Conservation (phyloP, 1,140 invertebrate species). For the Heliconius hermathena region DNA sequence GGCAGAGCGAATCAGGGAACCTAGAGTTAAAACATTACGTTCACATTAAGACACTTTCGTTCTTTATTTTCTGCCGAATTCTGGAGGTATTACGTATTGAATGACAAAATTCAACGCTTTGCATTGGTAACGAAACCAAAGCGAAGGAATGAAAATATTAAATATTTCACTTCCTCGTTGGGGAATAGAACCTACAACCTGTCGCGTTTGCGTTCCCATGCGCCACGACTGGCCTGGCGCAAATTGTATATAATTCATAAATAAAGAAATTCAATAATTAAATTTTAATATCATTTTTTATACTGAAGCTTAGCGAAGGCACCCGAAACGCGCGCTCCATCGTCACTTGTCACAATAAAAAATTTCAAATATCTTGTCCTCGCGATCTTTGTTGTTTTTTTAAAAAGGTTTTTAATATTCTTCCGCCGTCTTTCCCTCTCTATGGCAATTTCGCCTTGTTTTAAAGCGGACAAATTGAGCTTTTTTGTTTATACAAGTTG, state of each 20-base stretch:
- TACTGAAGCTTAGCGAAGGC: not conserved
- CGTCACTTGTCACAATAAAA: constrained; percentile 70
- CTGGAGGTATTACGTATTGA: too few species aligned
- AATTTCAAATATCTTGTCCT: constrained; percentile 72
- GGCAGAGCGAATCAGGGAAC: too few species aligned
- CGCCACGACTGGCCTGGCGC: too few species aligned
- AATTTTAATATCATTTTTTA: not conserved
- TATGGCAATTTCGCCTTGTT: constrained; percentile 75
- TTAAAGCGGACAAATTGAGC: constrained; percentile 75
- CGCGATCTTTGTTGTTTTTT: constrained; percentile 64
- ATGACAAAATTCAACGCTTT: too few species aligned
- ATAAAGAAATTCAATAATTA: not conserved
- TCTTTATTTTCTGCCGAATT: too few species aligned
- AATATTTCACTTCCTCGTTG: too few species aligned
- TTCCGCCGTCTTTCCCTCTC: constrained; percentile 65
- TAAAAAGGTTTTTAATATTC: constrained; percentile 80
- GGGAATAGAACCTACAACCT: too few species aligned
- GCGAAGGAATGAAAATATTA: too few species aligned
- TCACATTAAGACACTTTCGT: too few species aligned
- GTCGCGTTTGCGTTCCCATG: too few species aligned
- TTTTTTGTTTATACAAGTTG: constrained; percentile 80
- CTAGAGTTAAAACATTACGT: too few species aligned
- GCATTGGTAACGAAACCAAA: too few species aligned
- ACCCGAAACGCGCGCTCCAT: constrained; percentile 14
- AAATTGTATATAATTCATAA: not conserved